A percentile compares a stretch with the other conserved stretches of the same genome.
Conservation (phyloP, 2,113 vertebrate species). For the Xerus inauris region DNA sequence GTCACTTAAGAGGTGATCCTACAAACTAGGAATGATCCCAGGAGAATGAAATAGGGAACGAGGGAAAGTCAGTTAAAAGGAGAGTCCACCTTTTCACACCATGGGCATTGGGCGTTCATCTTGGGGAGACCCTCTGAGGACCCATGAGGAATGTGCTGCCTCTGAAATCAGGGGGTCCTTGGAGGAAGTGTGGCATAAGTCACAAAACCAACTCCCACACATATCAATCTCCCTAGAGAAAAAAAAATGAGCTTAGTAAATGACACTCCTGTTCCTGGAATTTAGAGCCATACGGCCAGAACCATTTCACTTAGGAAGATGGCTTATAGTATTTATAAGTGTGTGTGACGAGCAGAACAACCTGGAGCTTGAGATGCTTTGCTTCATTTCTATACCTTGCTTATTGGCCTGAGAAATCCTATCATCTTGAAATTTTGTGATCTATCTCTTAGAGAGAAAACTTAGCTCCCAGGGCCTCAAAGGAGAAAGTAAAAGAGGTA, state of each 20-base stretch:
- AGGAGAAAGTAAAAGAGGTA: constrained; percentile 73
- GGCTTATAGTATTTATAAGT: neutral
- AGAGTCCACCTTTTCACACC: neutral
- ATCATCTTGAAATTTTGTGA: neutral
- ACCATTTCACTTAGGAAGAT: neutral
- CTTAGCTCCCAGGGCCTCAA: constrained; percentile 47
- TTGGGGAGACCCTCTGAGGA: neutral
- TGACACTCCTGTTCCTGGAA: neutral
- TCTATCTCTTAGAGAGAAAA: constrained; percentile 45
- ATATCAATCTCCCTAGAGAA: neutral
- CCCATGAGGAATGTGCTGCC: accelerated
- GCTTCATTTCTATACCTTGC: neutral
- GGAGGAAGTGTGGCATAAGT: neutral
- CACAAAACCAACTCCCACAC: neutral
- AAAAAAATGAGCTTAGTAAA: neutral
- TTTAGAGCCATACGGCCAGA: neutral
- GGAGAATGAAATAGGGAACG: neutral
- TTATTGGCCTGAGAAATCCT: constrained; percentile 20
- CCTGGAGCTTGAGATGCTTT: accelerated
- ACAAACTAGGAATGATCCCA: neutral
- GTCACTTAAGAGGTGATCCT: neutral
- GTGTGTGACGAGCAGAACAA: neutral
- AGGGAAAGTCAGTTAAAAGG: neutral
- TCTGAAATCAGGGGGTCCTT: neutral
- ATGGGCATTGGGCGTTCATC: neutral